Conservation (phyloP, 2,888 invertebrate species). For the Pachliopta kotzebuea region DNA sequence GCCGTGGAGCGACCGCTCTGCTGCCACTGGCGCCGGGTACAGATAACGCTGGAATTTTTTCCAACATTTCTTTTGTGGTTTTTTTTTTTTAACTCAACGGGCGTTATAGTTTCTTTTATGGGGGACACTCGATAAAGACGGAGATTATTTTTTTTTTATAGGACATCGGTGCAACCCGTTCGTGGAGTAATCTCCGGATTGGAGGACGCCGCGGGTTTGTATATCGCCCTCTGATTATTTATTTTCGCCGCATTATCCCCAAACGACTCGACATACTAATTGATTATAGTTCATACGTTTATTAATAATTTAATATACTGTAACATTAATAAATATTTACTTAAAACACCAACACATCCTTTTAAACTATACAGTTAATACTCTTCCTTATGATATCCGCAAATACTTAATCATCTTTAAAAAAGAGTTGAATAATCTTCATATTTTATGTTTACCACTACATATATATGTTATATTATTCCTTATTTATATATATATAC, state of each 20-base stretch:
- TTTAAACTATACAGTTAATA: no score
- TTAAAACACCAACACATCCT: no score
- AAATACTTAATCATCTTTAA: no score
- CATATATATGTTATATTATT: no score
- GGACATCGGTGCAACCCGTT: constrained; percentile 41
- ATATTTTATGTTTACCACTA: no score
- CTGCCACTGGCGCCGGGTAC: constrained; percentile 61
- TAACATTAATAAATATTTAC: no score
- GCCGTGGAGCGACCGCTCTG: constrained; percentile 36
- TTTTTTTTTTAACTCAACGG: constrained; percentile 45
- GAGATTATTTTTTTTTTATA: constrained; percentile 42
- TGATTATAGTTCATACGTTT: constrained; percentile 19
- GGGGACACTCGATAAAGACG: constrained; percentile 47
- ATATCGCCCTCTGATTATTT: constrained; percentile 27
- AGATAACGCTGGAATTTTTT: constrained; percentile 54
- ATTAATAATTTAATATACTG: no score
- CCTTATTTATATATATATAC: no score
- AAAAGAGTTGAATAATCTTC: no score
- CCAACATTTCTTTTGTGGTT: constrained; percentile 47
- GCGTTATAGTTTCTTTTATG: constrained; percentile 56
- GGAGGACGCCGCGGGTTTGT: constrained; percentile 29
- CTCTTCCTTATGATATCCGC: no score
- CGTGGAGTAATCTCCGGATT: constrained; percentile 34
- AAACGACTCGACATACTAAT: constrained; percentile 16
- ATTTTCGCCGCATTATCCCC: constrained; percentile 23